Evolutionary conservation across 2,888 invertebrate genomes (phyloP), one percentile per base, ranked within the genome.

Genomic region (Phalera bucephala): DNA sequence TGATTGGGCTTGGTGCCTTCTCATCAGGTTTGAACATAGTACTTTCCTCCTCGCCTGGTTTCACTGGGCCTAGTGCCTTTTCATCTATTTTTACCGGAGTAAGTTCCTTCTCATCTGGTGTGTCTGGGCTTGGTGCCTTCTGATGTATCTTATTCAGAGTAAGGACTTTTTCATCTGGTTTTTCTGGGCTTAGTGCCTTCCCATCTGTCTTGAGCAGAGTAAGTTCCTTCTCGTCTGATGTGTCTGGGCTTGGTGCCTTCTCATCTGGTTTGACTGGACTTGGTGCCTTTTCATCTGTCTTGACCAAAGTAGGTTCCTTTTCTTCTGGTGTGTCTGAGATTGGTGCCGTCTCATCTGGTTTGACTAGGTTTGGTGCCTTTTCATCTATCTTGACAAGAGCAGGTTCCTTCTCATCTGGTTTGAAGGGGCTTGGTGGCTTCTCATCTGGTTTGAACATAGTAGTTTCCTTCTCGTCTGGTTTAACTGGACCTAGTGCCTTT

Each of bases 91-190:
- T 17, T 3, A 17, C 17, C 5, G 17, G 17, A 5, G 3, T 17
- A 5, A 9, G 13, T 3, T 3, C 8, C 26, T 39, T 46, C 6
- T 50, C 42, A 4, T 31, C 41, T n/a, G 12, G 9, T 19, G 41
- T 33, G 31, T 19, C 14, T 2, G 32, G 27, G 15, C 31, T 43
- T 1, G 32, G 44, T 26, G 3, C 45, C 33, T 42, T 41, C 2
- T 14, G 43, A 17, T 5, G 17, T 9, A n/a, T 12, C 3, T n/a
- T 4, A 1, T 6, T 5, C 9, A 9, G 7, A 9, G 9, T 3
- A 2, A 8, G 9, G 2, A 2, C 12, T n/a, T 22, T 22, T 14
- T 12, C n/a, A 1, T 27, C 22, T 10, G 8, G n/a, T 11, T n/a
- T 12, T 1, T 10, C 9, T 17, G 26, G 20, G 27, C 26, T 21